Evolutionary conservation across 1,140 invertebrate genomes (phyloP).

Genomic region (Maniola jurtina): DNA sequence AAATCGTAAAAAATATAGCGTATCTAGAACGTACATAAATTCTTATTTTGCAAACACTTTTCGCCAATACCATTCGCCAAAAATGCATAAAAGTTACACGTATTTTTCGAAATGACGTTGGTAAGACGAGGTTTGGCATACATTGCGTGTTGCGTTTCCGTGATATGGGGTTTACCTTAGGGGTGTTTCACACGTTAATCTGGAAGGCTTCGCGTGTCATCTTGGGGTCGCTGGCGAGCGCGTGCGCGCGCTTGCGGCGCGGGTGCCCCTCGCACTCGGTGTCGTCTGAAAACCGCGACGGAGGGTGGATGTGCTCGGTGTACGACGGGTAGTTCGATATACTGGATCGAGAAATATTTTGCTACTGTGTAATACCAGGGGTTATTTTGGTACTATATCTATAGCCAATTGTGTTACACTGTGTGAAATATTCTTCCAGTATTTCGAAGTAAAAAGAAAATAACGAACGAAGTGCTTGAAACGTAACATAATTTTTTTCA

Average conservation of each 20-base stretch:
- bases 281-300: conserved; percentile 86
- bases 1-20: too few relatives aligned
- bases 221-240: conserved; percentile 73
- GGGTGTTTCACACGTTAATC: conserved; percentile 81
- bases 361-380: conserved; percentile 34
- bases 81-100: too few relatives aligned
- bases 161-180: conserved; percentile 1
- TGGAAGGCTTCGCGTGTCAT: conserved; percentile 83
- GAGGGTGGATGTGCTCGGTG: conserved; percentile 87
- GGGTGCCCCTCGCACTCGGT: conserved; percentile 78
- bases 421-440: conserved; percentile 15
- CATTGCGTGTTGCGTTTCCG: neutral
- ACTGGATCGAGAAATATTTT: conserved; percentile 69
- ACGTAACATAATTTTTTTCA: conserved; percentile 5
- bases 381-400: conserved; percentile 13
- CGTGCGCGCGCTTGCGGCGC: conserved; percentile 72
- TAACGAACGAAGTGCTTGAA: neutral
- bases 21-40: too few relatives aligned
- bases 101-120: too few relatives aligned
- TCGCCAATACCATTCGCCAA: too few relatives aligned
- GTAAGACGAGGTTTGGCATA: neutral
- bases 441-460: neutral
- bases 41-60: too few relatives aligned
- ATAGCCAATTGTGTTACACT: conserved; percentile 5
- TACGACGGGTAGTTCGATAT: conserved; percentile 86